Conservation (phyloP, 2,888 invertebrate species). For the Augochlorella aurata region DNA sequence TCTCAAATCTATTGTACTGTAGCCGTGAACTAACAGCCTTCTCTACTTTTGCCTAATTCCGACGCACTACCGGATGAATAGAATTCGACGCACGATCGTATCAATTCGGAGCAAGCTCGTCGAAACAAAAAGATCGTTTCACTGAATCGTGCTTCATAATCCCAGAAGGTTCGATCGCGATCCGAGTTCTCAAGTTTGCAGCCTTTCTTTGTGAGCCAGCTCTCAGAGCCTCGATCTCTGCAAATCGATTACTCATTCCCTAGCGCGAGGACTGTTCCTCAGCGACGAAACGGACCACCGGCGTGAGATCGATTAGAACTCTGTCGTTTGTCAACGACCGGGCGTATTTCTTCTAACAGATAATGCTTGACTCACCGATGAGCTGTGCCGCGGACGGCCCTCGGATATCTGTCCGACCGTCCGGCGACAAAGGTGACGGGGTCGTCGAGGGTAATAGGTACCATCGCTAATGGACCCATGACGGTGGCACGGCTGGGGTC, state of each 20-base stretch:
- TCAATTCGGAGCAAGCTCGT: not conserved
- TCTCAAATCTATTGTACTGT: not conserved
- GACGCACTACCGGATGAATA: not conserved
- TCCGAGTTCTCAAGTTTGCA: not conserved
- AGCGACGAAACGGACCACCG: slow-evolving; percentile 11
- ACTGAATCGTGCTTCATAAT: not conserved
- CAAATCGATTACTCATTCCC: not conserved
- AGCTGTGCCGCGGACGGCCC: slow-evolving; percentile 68
- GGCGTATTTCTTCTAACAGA: not conserved
- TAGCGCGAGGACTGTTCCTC: slow-evolving; percentile 1
- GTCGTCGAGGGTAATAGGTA: slow-evolving; percentile 76
- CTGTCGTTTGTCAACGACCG: slow-evolving; percentile 5
- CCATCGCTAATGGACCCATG: slow-evolving; percentile 85
- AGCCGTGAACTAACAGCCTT: not conserved
- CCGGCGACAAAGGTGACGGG: slow-evolving; percentile 67
- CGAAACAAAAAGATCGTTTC: not conserved
- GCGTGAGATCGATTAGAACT: slow-evolving; percentile 9
- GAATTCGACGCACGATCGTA: not conserved
- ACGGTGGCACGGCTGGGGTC: slow-evolving; percentile 84
- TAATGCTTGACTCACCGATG: slow-evolving; percentile 69
- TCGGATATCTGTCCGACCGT: slow-evolving; percentile 68
- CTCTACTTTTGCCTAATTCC: not conserved
- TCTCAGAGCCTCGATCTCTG: not conserved
- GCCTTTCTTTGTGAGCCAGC: not conserved
- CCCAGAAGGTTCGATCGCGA: not conserved